phyloP scores from a whole-genome alignment of 2,888 invertebrate genomes.

The Morinoia aosen region DNA sequence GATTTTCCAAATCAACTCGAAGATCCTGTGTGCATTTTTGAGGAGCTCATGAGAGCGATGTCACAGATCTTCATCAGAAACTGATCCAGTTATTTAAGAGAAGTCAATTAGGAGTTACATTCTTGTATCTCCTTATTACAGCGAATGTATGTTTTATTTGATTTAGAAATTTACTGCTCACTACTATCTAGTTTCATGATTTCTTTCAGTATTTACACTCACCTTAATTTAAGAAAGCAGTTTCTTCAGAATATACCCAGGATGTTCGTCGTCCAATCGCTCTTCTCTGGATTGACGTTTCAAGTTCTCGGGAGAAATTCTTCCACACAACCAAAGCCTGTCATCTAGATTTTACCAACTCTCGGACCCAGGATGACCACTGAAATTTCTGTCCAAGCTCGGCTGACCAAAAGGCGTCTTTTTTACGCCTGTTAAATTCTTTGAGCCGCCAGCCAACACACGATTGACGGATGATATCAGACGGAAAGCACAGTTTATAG shows the following conservation, averaged over 20 bases:
- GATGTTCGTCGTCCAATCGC: not conserved
- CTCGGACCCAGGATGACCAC: slow-evolving; percentile 5
- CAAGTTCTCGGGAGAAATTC: not conserved
- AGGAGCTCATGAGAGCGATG: not conserved
- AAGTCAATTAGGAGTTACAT: not conserved
- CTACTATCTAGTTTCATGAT: not conserved
- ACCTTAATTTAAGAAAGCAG: not conserved
- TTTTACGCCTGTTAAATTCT: slow-evolving; percentile 43
- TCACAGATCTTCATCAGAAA: not conserved
- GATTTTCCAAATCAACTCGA: not conserved
- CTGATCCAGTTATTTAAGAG: not conserved
- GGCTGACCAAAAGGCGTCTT: slow-evolving; percentile 41
- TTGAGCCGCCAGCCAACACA: not conserved
- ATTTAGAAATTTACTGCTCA: not conserved
- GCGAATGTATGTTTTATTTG: not conserved
- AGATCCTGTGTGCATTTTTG: not conserved
- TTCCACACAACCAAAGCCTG: not conserved
- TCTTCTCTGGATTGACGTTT: not conserved
- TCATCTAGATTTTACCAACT: not conserved
- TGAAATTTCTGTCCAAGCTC: slow-evolving; percentile 26
- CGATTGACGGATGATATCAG: slow-evolving; percentile 7
- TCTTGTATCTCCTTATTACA: not conserved
- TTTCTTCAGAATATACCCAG: not conserved
- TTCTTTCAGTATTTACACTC: not conserved
- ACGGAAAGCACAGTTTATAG: not conserved